A percentile compares a stretch with the other conserved stretches of the same genome.
phyloP scores from a whole-genome alignment of 2,888 invertebrate species.

The Hedya salicella region DNA sequence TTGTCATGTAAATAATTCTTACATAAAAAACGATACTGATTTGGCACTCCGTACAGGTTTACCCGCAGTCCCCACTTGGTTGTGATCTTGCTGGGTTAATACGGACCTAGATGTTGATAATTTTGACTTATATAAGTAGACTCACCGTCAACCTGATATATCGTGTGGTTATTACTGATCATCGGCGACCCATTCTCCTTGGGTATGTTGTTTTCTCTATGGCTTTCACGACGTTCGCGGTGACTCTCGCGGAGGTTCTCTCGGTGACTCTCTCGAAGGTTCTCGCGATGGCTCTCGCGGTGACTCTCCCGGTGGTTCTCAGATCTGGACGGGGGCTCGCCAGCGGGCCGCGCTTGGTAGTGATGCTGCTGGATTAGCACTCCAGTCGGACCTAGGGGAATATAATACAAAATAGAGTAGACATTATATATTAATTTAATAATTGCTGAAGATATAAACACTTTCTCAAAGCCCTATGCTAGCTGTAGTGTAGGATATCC shows the following conservation, averaged over 20 bases:
- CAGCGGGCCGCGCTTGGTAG: slow-evolving; percentile 92
- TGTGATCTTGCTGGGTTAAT: no score
- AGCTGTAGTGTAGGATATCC: no score
- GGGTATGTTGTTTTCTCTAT: slow-evolving; percentile 55
- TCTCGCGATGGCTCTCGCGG: slow-evolving; percentile 44
- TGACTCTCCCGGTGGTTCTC: slow-evolving; percentile 52
- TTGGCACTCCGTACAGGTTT: no score
- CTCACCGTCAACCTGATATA: slow-evolving; percentile 79
- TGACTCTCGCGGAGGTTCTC: slow-evolving; percentile 22
- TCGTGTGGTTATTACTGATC: slow-evolving; percentile 67
- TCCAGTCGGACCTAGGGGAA: slow-evolving; percentile 90
- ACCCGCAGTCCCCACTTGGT: no score
- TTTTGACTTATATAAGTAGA: slow-evolving; percentile 30
- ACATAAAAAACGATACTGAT: no score
- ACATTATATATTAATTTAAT: no score
- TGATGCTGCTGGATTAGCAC: slow-evolving; percentile 97
- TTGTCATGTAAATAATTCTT: no score
- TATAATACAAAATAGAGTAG: no score
- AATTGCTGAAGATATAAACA: no score
- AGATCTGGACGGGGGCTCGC: slow-evolving; percentile 68
- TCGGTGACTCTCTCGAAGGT: slow-evolving; percentile 55
- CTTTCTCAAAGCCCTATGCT: no score
- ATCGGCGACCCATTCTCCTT: slow-evolving; percentile 66
- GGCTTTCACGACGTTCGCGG: slow-evolving; percentile 38
- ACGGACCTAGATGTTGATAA: no score